These are phyloP conservation scores for Takifugu ocellatus DNA, from an alignment of 2,797 vertebrate species.

Conservation along the genomic window DNA sequence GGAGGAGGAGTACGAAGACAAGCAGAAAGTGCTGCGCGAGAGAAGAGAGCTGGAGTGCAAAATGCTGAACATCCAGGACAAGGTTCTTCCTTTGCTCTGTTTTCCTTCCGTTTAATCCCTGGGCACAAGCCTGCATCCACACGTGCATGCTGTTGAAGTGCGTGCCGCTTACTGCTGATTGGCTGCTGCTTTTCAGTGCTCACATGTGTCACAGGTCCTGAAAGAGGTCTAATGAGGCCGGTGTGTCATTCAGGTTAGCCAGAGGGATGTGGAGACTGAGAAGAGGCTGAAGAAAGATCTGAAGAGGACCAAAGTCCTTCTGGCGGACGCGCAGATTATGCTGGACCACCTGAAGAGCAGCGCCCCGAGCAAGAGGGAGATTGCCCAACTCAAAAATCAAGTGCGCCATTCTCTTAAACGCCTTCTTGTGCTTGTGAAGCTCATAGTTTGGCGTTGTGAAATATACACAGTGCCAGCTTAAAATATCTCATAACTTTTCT, in stretches of 20 bases:
- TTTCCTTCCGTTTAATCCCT: conserved; percentile 25
- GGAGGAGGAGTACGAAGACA: conserved; percentile 96
- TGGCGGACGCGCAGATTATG: conserved; percentile 97
- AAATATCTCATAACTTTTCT: conserved; percentile 15
- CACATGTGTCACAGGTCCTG: neutral
- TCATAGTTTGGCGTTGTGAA: conserved; percentile 1
- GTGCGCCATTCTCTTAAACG: conserved; percentile 57
- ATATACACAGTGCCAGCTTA: neutral
- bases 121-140: too few species aligned
- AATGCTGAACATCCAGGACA: conserved; percentile 84
- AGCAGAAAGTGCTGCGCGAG: conserved; percentile 94
- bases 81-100: conserved; percentile 75
- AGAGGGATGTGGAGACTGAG: conserved; percentile 90
- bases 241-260: conserved; percentile 80
- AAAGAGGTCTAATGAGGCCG: conserved; percentile 27
- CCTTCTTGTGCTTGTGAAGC: conserved; percentile 4
- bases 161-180: conserved; percentile 27
- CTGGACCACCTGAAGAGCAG: conserved; percentile 97
- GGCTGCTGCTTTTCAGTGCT: conserved; percentile 38
- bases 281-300: conserved; percentile 93
- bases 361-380: conserved; percentile 95
- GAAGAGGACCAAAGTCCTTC: conserved; percentile 94
- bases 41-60: conserved; percentile 91
- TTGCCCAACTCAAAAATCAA: conserved; percentile 96
- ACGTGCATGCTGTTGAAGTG: conserved; percentile 25